Conservation (phyloP, 2,888 invertebrate species). For the Rotaria macrura region DNA sequence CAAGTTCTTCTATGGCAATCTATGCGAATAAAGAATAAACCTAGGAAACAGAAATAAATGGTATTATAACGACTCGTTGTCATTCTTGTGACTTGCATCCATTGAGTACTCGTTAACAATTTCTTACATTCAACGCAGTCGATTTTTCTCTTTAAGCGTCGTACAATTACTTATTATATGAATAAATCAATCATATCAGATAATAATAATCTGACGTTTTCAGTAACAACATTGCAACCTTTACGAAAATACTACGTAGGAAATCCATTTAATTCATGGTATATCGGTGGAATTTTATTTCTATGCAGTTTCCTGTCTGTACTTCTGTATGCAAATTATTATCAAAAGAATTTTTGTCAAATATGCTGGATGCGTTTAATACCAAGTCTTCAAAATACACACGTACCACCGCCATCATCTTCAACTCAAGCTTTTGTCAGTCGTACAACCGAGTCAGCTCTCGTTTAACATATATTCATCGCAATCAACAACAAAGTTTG, state of each 20-base stretch:
- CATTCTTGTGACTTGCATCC: background rate
- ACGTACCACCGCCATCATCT: background rate
- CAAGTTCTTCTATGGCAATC: background rate
- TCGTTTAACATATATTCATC: too few species aligned
- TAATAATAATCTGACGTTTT: background rate
- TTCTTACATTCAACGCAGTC: background rate
- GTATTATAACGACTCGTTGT: background rate
- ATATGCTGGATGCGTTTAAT: background rate
- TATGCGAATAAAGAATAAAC: background rate
- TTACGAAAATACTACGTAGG: background rate
- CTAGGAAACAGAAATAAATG: background rate
- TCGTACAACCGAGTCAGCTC: too few species aligned
- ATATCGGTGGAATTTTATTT: slow-evolving; percentile 2
- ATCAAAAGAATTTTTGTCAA: background rate
- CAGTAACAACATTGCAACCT: background rate
- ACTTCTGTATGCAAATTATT: background rate
- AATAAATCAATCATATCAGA: background rate
- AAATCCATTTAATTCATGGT: background rate
- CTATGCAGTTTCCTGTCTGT: background rate
- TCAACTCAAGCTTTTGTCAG: too few species aligned
- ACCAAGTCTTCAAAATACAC: background rate
- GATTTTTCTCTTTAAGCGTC: too few species aligned
- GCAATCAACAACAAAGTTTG: too few species aligned
- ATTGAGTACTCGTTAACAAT: background rate
- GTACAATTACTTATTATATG: too few species aligned